These are phyloP conservation scores for Uropetala carovei DNA, from an alignment of 2,888 invertebrate genomes.

Conservation along the genomic window DNA sequence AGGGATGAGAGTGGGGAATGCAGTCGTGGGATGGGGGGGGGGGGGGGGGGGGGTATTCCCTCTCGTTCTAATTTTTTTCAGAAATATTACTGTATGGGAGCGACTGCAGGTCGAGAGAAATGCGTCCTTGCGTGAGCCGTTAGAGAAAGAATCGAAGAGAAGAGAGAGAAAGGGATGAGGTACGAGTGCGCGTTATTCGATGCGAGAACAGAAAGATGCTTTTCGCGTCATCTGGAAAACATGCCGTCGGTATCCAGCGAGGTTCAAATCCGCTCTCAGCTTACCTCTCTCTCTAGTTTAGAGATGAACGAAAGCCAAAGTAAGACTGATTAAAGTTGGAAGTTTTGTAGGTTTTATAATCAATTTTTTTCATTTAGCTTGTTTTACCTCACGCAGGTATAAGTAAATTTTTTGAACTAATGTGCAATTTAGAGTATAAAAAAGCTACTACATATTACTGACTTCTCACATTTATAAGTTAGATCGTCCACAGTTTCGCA, in stretches of 20 bases:
- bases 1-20: no score
- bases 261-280: neutral
- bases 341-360: neutral
- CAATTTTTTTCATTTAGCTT: no score
- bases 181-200: neutral
- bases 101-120: neutral
- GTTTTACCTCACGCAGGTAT: no score
- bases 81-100: neutral
- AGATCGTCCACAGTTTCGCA: no score
- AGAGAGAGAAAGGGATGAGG: neutral
- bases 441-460: no score
- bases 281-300: neutral
- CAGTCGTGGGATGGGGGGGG: neutral
- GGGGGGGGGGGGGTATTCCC: neutral
- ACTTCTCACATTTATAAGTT: no score
- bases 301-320: neutral
- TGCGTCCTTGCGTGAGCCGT: neutral
- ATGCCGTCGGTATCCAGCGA: neutral
- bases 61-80: neutral
- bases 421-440: no score
- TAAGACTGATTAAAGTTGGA: neutral
- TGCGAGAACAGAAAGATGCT: neutral
- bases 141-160: neutral
- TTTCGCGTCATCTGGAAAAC: constrained; percentile 13
- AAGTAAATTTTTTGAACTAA: no score